Evolutionary conservation across 2,888 invertebrate genomes (phyloP), one percentile per base, ranked within the genome.

Genomic region (Trilocha varians): DNA sequence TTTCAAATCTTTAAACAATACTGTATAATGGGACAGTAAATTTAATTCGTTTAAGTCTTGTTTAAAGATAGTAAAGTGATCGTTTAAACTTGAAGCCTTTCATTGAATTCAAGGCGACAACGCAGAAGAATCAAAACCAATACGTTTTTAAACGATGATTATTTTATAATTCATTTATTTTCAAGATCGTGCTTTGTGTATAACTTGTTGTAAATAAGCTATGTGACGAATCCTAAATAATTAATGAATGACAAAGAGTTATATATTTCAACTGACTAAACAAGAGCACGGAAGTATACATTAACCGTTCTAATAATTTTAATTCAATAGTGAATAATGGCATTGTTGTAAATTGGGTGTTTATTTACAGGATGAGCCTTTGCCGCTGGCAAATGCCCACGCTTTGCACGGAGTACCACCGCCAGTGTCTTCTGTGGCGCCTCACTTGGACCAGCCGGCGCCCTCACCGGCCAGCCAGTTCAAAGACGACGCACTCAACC

Each of bases 311-410:
- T 41, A 18, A 18, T 18, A 6, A 6, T 18, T 34, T 34, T 32
- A 6, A 32, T 32, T 8, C 11, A 32, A 32, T 34, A 5, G 5
- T 9, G 5, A n/a, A 11, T 13, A 5, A 5, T 5, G 5, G 13
- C 11, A 34, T 13, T 9, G 34, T 34, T 34, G n/a, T 5, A 9
- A 34, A 34, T 34, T 34, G 14, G 11, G 25, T 25, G 18, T 17
- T 37, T 50, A 15, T 52, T 59, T 54, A 39, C 64, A 83, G 85
- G 82, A 79, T 39, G 82, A 83, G 53, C 80, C 78, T 1, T 53
- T 83, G 50, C 84, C 87, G 32, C 65, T 87, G 13, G 72, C 68
- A 43, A 77, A 75, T 45, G 87, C 87, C 3, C 85, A 86, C 50
- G 86, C 86, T 3, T 57, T 85, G 45, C 84, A 80, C 48, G 83